These are phyloP conservation scores for Incurvaria masculella DNA, from an alignment of 2,888 invertebrate genomes.

Conservation along the genomic window DNA sequence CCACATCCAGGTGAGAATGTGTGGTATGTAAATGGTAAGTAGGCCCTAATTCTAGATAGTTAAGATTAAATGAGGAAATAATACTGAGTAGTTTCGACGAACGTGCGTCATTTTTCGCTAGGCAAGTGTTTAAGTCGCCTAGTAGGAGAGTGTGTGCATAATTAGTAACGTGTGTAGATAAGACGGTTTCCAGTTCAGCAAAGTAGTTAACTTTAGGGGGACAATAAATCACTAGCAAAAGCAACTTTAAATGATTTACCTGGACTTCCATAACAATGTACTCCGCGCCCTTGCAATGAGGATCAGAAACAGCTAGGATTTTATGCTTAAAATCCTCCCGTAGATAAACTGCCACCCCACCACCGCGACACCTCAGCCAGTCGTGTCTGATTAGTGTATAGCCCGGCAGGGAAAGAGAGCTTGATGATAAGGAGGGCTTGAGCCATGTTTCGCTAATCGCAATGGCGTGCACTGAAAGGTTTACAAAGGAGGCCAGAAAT, in stretches of 20 bases:
- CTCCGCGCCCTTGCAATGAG: conserved; percentile 1
- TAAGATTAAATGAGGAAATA: neutral
- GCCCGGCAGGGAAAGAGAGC: conserved; percentile 2
- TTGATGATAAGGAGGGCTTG: conserved; percentile 6
- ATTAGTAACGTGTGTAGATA: neutral
- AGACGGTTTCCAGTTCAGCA: conserved; percentile 5
- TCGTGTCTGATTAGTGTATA: conserved; percentile 4
- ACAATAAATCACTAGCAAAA: conserved; percentile 8
- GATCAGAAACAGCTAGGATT: neutral
- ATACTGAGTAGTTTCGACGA: neutral
- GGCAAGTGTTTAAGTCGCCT: neutral
- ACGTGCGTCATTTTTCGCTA: neutral
- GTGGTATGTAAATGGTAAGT: neutral
- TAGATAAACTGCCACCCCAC: conserved; percentile 9
- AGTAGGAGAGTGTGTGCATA: neutral
- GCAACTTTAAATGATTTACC: conserved; percentile 6
- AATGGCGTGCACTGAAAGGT: conserved; percentile 2
- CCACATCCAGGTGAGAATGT: neutral
- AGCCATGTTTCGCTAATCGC: conserved; percentile 9
- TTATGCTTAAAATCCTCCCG: conserved; percentile 3
- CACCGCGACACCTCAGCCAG: conserved; percentile 1
- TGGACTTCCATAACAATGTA: conserved; percentile 7
- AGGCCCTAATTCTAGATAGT: neutral
- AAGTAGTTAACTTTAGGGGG: conserved; percentile 10
- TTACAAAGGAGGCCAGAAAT: conserved; percentile 2